These are phyloP conservation scores for Phytoseiulus persimilis DNA, from an alignment of 2,888 invertebrate species.

Conservation along the genomic window DNA sequence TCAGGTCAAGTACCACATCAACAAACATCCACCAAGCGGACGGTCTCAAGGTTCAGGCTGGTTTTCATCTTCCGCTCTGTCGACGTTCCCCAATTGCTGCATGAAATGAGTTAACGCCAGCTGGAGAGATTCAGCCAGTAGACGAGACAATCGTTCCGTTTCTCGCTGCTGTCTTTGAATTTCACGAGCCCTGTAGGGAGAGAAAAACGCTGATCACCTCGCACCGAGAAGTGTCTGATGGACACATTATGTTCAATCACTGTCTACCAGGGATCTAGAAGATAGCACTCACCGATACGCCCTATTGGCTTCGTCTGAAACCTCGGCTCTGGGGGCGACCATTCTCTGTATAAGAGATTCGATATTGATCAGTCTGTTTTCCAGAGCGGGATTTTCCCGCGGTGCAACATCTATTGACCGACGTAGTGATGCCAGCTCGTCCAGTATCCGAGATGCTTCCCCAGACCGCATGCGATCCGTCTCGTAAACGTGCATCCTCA, in stretches of 20 bases:
- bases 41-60: neutral
- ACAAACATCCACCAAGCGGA: neutral
- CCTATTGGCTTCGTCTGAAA: neutral
- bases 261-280: no score
- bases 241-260: no score
- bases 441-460: neutral
- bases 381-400: neutral
- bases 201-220: neutral
- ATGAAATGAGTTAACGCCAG: conserved; percentile 20
- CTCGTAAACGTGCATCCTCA: neutral
- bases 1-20: neutral
- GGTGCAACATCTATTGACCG: neutral
- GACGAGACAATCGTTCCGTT: conserved; percentile 15
- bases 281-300: neutral
- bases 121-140: conserved; percentile 6
- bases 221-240: no score
- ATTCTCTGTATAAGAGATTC: conserved; percentile 27
- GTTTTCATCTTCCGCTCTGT: neutral
- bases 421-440: conserved; percentile 9
- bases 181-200: neutral
- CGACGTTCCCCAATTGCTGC: neutral
- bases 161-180: conserved; percentile 10
- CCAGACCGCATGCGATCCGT: neutral
- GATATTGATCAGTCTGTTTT: conserved; percentile 25
- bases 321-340: neutral